These are phyloP conservation scores for Micropoecilia bifurca DNA, from an alignment of 2,797 vertebrate species.

Conservation along the genomic window DNA sequence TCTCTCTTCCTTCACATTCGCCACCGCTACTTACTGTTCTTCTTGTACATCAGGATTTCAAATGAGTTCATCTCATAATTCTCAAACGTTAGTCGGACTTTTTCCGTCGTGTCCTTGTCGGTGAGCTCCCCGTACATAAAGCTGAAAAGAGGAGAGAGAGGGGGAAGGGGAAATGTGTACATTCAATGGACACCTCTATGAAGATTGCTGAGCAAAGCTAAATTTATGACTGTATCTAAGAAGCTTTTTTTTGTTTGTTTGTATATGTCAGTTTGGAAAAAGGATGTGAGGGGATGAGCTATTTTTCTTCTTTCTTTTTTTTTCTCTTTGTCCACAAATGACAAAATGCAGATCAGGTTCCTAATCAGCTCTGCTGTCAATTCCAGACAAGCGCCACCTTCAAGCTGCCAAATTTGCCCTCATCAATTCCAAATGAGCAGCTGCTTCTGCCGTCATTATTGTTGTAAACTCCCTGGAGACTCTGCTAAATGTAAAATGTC, in stretches of 20 bases:
- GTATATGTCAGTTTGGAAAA: neutral
- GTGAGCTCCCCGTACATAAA: conserved; percentile 99
- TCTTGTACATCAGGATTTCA: conserved; percentile 99
- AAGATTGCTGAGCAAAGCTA: conserved; percentile 11
- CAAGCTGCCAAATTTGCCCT: neutral
- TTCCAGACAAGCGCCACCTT: neutral
- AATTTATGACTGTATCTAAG: conserved; percentile 12
- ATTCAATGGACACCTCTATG: conserved; percentile 25
- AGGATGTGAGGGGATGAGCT: neutral
- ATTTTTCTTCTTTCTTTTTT: neutral
- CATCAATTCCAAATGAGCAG: conserved; percentile 8
- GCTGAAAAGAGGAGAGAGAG: conserved; percentile 77
- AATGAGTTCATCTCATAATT: conserved; percentile 99
- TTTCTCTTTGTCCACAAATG: neutral
- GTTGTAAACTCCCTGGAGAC: neutral
- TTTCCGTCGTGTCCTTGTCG: conserved; percentile 96
- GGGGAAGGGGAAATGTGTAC: conserved; percentile 15
- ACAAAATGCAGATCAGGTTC: neutral
- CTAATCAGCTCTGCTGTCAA: neutral
- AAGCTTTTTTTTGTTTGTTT: neutral
- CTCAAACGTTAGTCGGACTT: conserved; percentile 97
- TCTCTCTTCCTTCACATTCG: conserved; percentile 1
- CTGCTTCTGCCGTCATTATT: neutral
- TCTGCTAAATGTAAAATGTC: conserved; percentile 13
- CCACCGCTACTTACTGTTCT: conserved; percentile 92